A percentile compares a stretch with the other conserved stretches of the same genome.
phyloP scores from a whole-genome alignment of 2,888 invertebrate genomes.

The Panzeria rudis region DNA sequence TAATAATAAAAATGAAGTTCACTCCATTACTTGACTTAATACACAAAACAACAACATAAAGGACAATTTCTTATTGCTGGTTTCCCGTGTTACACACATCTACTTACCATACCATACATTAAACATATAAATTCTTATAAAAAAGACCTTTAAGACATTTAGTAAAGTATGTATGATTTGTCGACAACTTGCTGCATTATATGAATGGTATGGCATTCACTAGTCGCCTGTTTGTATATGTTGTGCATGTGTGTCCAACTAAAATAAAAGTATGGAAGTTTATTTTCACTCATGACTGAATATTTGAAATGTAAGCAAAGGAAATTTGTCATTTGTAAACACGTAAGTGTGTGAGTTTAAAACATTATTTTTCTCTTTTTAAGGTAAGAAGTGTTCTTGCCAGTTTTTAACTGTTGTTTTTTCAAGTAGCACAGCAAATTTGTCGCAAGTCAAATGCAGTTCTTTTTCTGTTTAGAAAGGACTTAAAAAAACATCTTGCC shows the following conservation, averaged over 20 bases:
- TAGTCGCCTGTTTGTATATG: neutral
- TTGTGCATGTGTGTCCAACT: conserved; percentile 41
- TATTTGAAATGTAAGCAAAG: conserved; percentile 71
- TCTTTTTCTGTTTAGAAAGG: conserved; percentile 59
- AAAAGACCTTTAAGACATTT: conserved; percentile 61
- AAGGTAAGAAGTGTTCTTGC: conserved; percentile 59
- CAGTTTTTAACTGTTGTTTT: conserved; percentile 38
- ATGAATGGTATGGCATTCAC: conserved; percentile 21
- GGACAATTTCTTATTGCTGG: conserved; percentile 64
- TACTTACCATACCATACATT: neutral
- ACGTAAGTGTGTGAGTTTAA: conserved; percentile 38
- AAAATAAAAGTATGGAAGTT: conserved; percentile 54
- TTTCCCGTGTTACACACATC: conserved; percentile 34
- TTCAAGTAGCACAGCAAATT: conserved; percentile 68
- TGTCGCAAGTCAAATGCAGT: conserved; percentile 72
- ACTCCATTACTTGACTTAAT: conserved; percentile 79
- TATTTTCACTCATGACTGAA: conserved; percentile 71
- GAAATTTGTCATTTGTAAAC: conserved; percentile 71
- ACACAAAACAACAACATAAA: conserved; percentile 43
- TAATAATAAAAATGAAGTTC: conserved; percentile 81
- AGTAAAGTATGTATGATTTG: conserved; percentile 70
- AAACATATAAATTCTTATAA: conserved; percentile 10
- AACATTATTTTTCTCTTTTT: conserved; percentile 51
- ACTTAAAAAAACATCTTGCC: conserved; percentile 62
- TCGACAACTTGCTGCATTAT: conserved; percentile 72